A percentile compares a stretch with the other conserved stretches of the same genome.
Conservation (phyloP, 2,113 vertebrate species). For the Pontoporia blainvillei region DNA sequence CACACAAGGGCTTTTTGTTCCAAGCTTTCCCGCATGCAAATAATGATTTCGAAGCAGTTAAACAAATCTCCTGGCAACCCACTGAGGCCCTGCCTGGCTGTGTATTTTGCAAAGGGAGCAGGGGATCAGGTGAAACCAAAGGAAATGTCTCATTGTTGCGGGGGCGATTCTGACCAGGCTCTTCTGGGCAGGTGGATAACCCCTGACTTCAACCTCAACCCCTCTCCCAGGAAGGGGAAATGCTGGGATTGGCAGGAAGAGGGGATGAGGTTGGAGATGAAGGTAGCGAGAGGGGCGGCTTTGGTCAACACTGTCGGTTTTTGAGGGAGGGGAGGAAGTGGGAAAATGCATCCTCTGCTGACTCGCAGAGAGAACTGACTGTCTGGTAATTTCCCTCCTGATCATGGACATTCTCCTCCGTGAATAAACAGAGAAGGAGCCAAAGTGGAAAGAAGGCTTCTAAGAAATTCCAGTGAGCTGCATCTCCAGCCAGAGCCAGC, state of each 20-base stretch:
- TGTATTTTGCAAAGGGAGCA: background rate
- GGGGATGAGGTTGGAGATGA: background rate
- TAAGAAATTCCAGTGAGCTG: constrained; percentile 55
- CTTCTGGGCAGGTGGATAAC: background rate
- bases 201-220: background rate
- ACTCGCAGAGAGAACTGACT: background rate
- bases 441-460: background rate
- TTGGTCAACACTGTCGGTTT: background rate
- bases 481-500: constrained; percentile 55
- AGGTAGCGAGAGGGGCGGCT: background rate
- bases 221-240: background rate
- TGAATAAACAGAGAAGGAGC: constrained; percentile 50
- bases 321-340: background rate
- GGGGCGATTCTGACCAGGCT: background rate
- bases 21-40: constrained; percentile 39
- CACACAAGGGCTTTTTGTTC: constrained; percentile 33
- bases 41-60: constrained; percentile 41
- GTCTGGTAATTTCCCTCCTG: background rate
- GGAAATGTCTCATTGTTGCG: background rate
- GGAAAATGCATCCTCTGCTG: background rate
- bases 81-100: background rate
- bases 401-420: background rate
- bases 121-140: background rate
- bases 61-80: constrained; percentile 38
- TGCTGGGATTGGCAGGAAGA: background rate